Conservation (phyloP, 2,888 invertebrate genomes). For the Yponomeuta plumbellus region DNA sequence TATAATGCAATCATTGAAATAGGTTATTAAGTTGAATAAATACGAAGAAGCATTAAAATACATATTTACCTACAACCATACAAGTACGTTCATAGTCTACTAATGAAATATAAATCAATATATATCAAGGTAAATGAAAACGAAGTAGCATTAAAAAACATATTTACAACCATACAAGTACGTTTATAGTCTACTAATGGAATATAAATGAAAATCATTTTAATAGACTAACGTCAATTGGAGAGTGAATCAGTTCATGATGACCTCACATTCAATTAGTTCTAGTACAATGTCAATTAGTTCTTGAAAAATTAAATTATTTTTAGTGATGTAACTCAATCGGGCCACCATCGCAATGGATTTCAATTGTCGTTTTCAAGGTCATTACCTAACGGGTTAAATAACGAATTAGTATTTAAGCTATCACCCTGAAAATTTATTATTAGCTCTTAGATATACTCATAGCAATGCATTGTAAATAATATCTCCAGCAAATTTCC, state of each 20-base stretch:
- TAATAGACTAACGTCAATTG: constrained; percentile 2
- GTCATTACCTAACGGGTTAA: no score
- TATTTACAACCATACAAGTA: not conserved
- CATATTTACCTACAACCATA: not conserved
- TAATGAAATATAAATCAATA: not conserved
- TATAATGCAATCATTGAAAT: not conserved
- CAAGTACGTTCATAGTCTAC: not conserved
- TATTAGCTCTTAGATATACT: no score
- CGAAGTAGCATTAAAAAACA: not conserved
- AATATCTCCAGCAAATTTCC: no score
- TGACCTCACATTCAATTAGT: constrained; percentile 1
- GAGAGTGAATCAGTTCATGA: constrained; percentile 7
- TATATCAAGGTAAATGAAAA: no score
- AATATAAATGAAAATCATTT: not conserved
- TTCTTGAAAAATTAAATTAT: not conserved
- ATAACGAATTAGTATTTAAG: no score
- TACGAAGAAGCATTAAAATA: not conserved
- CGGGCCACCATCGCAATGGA: no score
- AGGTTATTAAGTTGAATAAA: not conserved
- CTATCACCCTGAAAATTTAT: no score
- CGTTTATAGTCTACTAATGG: not conserved
- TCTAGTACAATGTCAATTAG: constrained; percentile 7
- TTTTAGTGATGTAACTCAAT: not conserved
- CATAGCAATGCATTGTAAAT: no score
- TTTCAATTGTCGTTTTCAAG: no score